phyloP scores from a whole-genome alignment of 2,888 invertebrate species.

The Hemithea aestivaria region DNA sequence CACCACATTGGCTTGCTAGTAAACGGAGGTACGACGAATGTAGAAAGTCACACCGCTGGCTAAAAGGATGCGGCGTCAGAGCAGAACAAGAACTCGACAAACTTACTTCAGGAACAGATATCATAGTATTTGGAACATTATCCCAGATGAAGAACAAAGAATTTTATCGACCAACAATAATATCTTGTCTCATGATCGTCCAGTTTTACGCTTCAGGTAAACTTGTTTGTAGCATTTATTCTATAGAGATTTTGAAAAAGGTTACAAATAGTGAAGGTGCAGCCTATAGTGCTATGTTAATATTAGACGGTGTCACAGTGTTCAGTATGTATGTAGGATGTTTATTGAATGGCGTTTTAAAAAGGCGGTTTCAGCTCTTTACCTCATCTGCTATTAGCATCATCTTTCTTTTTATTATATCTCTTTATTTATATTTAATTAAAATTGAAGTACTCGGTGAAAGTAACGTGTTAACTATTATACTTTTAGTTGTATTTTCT shows the following conservation, averaged over 20 bases:
- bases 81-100: slow-evolving; percentile 25
- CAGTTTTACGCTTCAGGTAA: slow-evolving; percentile 34
- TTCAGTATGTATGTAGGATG: slow-evolving; percentile 27
- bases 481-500: slow-evolving; percentile 4
- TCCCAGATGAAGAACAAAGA: slow-evolving; percentile 9
- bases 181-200: slow-evolving; percentile 16
- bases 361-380: slow-evolving; percentile 13
- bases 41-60: slow-evolving; percentile 27
- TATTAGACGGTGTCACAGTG: slow-evolving; percentile 31
- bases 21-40: slow-evolving; percentile 33
- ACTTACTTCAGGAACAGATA: slow-evolving; percentile 5
- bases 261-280: slow-evolving; percentile 23
- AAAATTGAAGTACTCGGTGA: slow-evolving; percentile 1
- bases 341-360: slow-evolving; percentile 17
- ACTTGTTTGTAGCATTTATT: slow-evolving; percentile 27
- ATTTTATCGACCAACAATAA: slow-evolving; percentile 27
- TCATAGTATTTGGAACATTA: background rate
- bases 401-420: slow-evolving; percentile 3
- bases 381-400: slow-evolving; percentile 2
- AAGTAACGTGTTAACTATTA: slow-evolving; percentile 1
- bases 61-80: slow-evolving; percentile 26
- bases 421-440: slow-evolving; percentile 7
- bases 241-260: slow-evolving; percentile 32
- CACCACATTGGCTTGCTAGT: slow-evolving; percentile 37
- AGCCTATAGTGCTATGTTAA: slow-evolving; percentile 33